Percentiles rank a stretch among this genome's conserved stretches.
phyloP scores from a whole-genome alignment of 2,113 vertebrate genomes.

The Marmota monax region DNA sequence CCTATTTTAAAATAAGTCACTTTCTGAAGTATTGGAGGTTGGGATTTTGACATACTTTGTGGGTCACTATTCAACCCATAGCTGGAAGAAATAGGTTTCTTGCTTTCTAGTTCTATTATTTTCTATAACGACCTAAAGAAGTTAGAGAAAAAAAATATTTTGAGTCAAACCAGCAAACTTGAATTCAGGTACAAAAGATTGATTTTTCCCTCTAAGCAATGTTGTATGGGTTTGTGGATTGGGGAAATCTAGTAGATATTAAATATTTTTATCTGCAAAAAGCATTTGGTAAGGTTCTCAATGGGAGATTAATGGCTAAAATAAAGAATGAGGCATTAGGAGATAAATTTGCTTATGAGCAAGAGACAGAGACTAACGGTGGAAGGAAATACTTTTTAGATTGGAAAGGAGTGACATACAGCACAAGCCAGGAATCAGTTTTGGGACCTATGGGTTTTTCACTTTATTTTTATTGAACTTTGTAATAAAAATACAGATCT shows the following conservation, averaged over 20 bases:
- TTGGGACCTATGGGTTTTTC: constrained; percentile 81
- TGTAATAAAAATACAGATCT: constrained; percentile 84
- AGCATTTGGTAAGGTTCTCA: constrained; percentile 78
- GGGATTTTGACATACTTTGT: background rate
- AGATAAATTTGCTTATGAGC: constrained; percentile 84
- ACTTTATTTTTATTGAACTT: constrained; percentile 80
- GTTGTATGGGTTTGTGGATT: constrained; percentile 75
- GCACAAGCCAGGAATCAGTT: constrained; percentile 72
- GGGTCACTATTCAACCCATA: background rate
- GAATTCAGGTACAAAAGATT: constrained; percentile 73
- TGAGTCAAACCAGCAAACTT: constrained; percentile 66
- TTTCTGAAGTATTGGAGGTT: background rate
- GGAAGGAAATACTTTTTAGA: constrained; percentile 67
- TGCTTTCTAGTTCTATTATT: constrained; percentile 14
- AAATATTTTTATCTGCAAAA: constrained; percentile 82
- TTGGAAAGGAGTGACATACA: constrained; percentile 75
- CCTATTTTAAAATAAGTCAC: background rate
- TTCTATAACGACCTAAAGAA: constrained; percentile 57
- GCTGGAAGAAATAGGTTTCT: constrained; percentile 10
- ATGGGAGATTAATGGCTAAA: constrained; percentile 84
- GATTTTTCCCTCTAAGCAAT: constrained; percentile 72
- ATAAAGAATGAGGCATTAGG: constrained; percentile 82
- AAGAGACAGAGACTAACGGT: constrained; percentile 74
- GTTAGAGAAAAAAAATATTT: constrained; percentile 67
- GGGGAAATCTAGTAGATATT: constrained; percentile 79